phyloP scores from a whole-genome alignment of 2,113 vertebrate species.

The Tragelaphus strepsiceros region DNA sequence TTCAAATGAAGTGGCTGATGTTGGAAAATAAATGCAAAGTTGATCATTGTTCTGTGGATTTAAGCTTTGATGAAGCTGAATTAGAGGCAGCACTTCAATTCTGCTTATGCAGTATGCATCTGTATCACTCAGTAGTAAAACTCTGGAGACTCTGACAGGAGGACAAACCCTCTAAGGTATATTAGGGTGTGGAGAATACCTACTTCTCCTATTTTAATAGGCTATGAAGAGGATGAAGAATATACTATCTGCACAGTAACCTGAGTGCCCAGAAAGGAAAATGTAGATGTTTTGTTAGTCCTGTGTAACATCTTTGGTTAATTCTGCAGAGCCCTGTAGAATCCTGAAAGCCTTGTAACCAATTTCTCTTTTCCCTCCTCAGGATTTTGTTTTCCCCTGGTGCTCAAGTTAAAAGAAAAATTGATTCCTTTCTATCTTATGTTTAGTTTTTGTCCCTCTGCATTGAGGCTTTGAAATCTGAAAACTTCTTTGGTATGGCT shows the following conservation, averaged over 20 bases:
- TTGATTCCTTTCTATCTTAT: conserved; percentile 49
- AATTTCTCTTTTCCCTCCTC: conserved; percentile 1
- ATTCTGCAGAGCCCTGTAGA: not conserved
- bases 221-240: not conserved
- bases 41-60: conserved; percentile 48
- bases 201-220: not conserved
- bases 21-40: conserved; percentile 58
- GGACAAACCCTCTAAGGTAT: conserved; percentile 14
- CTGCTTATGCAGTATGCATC: conserved; percentile 19
- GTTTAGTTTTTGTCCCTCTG: conserved; percentile 36
- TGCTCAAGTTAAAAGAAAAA: conserved; percentile 62
- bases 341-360: not conserved
- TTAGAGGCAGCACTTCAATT: conserved; percentile 42
- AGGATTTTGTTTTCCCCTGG: conserved; percentile 31
- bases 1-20: conserved; percentile 55
- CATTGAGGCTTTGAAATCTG: conserved; percentile 55
- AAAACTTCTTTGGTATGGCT: not conserved
- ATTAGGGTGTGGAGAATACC: not conserved
- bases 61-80: conserved; percentile 43
- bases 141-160: conserved; percentile 20
- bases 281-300: conserved; percentile 7
- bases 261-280: conserved; percentile 5
- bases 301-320: not conserved
- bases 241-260: not conserved
- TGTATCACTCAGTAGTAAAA: conserved; percentile 17